These are phyloP conservation scores for Lepidochitona cinerea DNA, from an alignment of 2,888 invertebrate species.

Conservation along the genomic window DNA sequence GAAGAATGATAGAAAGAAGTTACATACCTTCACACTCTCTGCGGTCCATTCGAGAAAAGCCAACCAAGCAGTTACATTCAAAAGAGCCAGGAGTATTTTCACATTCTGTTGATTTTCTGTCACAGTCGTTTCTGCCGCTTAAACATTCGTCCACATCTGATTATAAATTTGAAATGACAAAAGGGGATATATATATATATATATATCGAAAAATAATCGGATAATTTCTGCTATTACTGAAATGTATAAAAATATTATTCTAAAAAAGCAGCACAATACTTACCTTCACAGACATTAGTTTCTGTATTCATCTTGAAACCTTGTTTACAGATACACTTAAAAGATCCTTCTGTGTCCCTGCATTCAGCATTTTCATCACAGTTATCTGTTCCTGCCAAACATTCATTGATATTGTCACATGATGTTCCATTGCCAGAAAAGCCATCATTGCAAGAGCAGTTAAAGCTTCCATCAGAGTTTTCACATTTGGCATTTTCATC, in stretches of 20 bases:
- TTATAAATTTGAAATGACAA: too few relatives aligned
- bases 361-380: constrained; percentile 1
- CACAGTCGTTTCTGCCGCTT: neutral
- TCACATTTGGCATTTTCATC: constrained; percentile 13
- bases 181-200: too few relatives aligned
- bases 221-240: too few relatives aligned
- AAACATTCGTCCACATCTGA: constrained; percentile 13
- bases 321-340: constrained; percentile 6
- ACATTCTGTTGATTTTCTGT: constrained; percentile 4
- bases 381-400: neutral
- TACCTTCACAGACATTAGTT: constrained; percentile 7
- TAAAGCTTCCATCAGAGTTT: constrained; percentile 13
- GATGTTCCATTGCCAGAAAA: constrained; percentile 10
- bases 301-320: constrained; percentile 19
- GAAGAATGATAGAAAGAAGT: neutral
- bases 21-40: constrained; percentile 4
- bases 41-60: constrained; percentile 9
- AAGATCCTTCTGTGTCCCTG: neutral
- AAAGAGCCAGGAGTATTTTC: constrained; percentile 17
- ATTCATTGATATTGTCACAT: constrained; percentile 6
- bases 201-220: too few relatives aligned
- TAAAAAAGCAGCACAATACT: neutral
- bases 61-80: constrained; percentile 16
- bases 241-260: too few relatives aligned
- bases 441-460: constrained; percentile 16